Evolutionary conservation across 2,113 vertebrate species (phyloP).

Genomic region (Tautogolabrus adspersus): DNA sequence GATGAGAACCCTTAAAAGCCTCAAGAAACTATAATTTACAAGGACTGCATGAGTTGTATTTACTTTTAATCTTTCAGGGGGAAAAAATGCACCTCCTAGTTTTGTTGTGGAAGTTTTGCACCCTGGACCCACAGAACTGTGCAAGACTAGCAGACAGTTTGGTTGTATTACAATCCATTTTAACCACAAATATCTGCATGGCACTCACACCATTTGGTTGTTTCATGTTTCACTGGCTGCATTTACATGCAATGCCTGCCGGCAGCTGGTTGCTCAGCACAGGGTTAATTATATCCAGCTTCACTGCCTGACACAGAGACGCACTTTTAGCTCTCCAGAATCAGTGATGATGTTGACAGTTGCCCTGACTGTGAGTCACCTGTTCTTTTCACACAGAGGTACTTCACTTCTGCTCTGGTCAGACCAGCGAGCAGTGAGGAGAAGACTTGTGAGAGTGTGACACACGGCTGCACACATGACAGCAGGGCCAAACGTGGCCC

Average conservation of each 20-base stretch:
- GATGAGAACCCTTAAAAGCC: no score
- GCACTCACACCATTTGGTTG: conserved; percentile 15
- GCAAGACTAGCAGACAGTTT: neutral
- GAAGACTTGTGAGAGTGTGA: conserved; percentile 66
- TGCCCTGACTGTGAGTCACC: conserved; percentile 67
- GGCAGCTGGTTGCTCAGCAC: conserved; percentile 47
- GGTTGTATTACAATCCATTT: neutral
- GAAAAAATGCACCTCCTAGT: no score
- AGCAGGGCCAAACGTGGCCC: conserved; percentile 36
- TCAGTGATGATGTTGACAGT: conserved; percentile 40
- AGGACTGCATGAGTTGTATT: no score
- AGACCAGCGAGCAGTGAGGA: conserved; percentile 38
- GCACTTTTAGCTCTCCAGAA: conserved; percentile 41
- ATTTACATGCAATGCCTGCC: neutral
- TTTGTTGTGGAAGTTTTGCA: no score
- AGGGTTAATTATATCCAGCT: conserved; percentile 58
- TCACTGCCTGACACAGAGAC: conserved; percentile 27
- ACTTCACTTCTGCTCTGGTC: conserved; percentile 52
- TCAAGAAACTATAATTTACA: no score
- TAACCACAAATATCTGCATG: conserved; percentile 11
- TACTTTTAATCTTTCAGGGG: no score
- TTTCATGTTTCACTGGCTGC: conserved; percentile 48
- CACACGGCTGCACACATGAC: conserved; percentile 61
- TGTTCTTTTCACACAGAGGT: conserved; percentile 35
- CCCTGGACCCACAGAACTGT: neutral